Conservation (phyloP, 1,140 invertebrate species). For the Pteromalus puparum region DNA sequence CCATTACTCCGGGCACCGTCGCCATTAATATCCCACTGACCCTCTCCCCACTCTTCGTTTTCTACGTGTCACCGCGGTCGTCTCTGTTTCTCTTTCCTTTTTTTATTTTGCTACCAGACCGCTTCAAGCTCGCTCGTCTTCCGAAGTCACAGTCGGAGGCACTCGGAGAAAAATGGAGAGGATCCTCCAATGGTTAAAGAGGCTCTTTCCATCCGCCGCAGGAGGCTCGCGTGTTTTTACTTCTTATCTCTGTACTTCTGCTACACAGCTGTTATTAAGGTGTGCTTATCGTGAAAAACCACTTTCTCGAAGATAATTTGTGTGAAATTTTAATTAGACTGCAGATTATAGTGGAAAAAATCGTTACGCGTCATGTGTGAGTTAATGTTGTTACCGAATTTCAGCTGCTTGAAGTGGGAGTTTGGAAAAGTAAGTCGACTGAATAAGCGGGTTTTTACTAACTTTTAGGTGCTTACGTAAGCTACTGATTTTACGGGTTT, state of each 20-base stretch:
- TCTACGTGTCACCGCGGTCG: not conserved
- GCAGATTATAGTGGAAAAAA: too few species aligned
- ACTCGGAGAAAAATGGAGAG: slow-evolving; percentile 19
- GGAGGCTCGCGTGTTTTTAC: not conserved
- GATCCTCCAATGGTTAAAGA: slow-evolving; percentile 17
- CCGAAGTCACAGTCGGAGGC: not conserved
- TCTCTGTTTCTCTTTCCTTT: not conserved
- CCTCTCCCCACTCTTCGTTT: not conserved
- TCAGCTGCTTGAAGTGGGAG: too few species aligned
- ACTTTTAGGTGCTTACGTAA: too few species aligned
- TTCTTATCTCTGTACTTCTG: not conserved
- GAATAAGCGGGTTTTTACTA: too few species aligned
- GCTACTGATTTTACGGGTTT: too few species aligned
- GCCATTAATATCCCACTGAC: slow-evolving; percentile 3
- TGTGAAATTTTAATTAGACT: too few species aligned
- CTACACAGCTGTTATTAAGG: not conserved
- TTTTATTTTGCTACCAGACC: not conserved
- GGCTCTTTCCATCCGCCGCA: not conserved
- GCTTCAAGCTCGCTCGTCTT: not conserved
- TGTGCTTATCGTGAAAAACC: not conserved
- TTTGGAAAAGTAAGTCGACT: too few species aligned
- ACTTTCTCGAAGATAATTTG: too few species aligned
- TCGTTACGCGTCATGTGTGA: too few species aligned
- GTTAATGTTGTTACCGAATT: too few species aligned
- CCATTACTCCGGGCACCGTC: not conserved